Evolutionary conservation across 2,797 vertebrate genomes (phyloP).

Genomic region (Bufotes viridis): DNA sequence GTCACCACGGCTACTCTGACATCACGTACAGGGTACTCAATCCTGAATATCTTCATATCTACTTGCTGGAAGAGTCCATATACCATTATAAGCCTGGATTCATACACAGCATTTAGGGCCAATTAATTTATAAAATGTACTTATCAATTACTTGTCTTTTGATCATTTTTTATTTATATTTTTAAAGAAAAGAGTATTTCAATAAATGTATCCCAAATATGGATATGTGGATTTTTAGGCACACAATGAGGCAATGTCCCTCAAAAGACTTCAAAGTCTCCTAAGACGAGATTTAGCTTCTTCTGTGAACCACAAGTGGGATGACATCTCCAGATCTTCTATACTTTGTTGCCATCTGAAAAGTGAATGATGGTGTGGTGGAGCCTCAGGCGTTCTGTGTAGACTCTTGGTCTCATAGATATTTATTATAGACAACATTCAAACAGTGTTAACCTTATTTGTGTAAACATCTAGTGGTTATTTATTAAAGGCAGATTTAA

Average conservation of each 20-base stretch:
- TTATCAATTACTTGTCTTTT: background rate
- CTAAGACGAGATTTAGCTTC: constrained; percentile 66
- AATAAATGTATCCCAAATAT: background rate
- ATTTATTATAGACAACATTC: constrained; percentile 74
- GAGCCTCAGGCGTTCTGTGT: constrained; percentile 67
- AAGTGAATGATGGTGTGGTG: constrained; percentile 61
- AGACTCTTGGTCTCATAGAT: constrained; percentile 72
- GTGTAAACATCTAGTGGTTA: constrained; percentile 76
- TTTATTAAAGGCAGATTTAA: constrained; percentile 82
- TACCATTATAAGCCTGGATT: background rate
- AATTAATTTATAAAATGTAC: background rate
- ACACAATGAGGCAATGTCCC: constrained; percentile 22
- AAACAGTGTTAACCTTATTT: constrained; percentile 77
- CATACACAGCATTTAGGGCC: background rate
- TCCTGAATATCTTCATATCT: too few relatives aligned
- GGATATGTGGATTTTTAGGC: background rate
- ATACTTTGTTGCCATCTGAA: constrained; percentile 69
- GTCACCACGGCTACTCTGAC: too few relatives aligned
- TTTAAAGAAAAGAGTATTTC: background rate
- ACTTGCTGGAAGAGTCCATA: background rate
- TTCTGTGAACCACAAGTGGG: constrained; percentile 66
- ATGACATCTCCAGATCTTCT: constrained; percentile 65
- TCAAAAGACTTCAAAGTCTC: constrained; percentile 59
- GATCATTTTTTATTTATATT: too few relatives aligned
- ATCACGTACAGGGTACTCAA: too few relatives aligned